Percentiles rank a stretch among this genome's conserved stretches.
Evolutionary conservation across 2,113 vertebrate genomes (phyloP).

Genomic region (Aplodontia rufa): DNA sequence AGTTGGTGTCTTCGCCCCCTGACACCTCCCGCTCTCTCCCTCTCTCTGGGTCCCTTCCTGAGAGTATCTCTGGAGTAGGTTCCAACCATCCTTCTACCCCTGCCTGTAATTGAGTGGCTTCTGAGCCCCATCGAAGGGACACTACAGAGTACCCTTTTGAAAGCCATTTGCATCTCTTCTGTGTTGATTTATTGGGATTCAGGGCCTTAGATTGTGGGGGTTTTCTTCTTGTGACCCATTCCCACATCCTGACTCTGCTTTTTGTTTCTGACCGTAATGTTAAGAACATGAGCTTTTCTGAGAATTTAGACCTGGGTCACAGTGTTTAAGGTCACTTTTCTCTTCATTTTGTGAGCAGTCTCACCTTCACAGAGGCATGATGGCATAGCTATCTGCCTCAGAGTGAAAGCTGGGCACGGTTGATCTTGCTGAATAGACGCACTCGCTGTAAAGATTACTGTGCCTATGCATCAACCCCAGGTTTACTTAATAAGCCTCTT

Average conservation of each 20-base stretch:
- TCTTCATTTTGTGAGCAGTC: background rate
- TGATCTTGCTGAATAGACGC: background rate
- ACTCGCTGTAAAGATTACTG: background rate
- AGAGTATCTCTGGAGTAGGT: background rate
- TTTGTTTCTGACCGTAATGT: background rate
- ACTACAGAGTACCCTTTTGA: background rate
- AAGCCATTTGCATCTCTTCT: background rate
- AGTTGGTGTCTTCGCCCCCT: background rate
- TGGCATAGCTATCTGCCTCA: background rate
- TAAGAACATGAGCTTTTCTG: background rate
- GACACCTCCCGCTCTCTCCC: background rate
- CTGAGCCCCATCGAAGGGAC: background rate
- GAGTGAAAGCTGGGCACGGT: background rate
- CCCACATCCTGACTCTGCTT: background rate
- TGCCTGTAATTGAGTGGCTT: background rate
- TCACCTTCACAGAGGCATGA: background rate
- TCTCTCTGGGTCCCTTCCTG: background rate
- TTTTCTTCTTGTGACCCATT: background rate
- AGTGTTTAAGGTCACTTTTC: background rate
- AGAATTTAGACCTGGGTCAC: background rate
- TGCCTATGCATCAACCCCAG: background rate
- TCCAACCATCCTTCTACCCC: background rate
- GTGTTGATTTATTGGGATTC: background rate
- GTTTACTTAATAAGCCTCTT: background rate
- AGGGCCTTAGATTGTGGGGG: background rate